Base-by-base conservation (phyloP, 2,888 invertebrate genomes). In the Acanthosepion esculentum region DNA sequence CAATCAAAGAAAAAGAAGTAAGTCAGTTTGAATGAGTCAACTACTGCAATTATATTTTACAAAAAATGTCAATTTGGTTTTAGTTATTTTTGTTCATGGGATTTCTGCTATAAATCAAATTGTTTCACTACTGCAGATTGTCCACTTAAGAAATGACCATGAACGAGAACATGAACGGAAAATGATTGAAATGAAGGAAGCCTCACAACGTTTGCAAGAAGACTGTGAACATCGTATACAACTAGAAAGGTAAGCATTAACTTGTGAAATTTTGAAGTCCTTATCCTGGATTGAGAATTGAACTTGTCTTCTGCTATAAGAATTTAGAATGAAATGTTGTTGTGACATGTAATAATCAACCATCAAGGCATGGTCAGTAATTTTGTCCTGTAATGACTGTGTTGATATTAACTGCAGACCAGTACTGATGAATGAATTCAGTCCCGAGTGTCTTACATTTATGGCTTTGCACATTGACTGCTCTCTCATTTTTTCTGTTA, bases 1-100 rank as follows among this genome's bases (percentile, higher is more conserved):
- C 96, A 23, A 96, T 96, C 26, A 97, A 97, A 96, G 97, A 98
- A 95, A 96, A 97, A 94, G 97, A 97, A 96, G 97, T 97, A 95
- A 94, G 95, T 33, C 8, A 92, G 18, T 92, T 50, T 91, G 15
- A 53, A 53, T 53, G 15, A 20, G 15, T 48, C 26, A 26, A 33
- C 23, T 18, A 59, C 29, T 48, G 7, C 93, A 29, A n/a, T 92
- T 23, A 92, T 55, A 41, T 92, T 55, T n/a, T 33, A 48, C 26
- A 33, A 91, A 59, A 91, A 50, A 50, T 7, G 10, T 50, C 15
- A 15, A 50, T 8, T 50, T 15, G 0, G 15, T 12, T 55, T 4
- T 33, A 55, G 8, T 20, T 78, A 20, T 8, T 23, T 15, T 41
- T 15, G n/a, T 26, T 10, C 4, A 23, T 20, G 6, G 18, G 7